Conservation (phyloP, 1,140 invertebrate species). For the Saccostrea glomerata region DNA sequence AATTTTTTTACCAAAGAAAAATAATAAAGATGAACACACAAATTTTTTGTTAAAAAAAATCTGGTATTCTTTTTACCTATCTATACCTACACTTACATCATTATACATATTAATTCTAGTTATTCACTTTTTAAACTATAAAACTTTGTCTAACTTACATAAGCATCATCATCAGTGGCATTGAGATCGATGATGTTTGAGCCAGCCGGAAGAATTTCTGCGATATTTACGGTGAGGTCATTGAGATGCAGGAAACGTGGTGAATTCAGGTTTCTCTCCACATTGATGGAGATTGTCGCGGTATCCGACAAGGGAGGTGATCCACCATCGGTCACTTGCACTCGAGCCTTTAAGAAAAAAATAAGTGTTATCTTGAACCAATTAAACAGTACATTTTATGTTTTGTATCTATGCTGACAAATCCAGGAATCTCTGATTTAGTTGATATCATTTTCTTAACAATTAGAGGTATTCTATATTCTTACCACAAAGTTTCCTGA, state of each 20-base stretch:
- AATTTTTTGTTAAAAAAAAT: too few relatives aligned
- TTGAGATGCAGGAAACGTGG: slow-evolving; percentile 84
- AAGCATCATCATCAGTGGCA: slow-evolving; percentile 70
- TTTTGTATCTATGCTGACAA: too few relatives aligned
- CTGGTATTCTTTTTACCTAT: too few relatives aligned
- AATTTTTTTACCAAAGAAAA: too few relatives aligned
- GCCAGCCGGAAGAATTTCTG: slow-evolving; percentile 59
- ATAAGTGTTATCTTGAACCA: background rate
- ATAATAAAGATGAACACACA: too few relatives aligned
- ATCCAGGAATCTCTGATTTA: too few relatives aligned
- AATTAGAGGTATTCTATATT: background rate
- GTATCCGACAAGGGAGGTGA: slow-evolving; percentile 63
- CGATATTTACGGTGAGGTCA: slow-evolving; percentile 47
- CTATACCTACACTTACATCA: too few relatives aligned
- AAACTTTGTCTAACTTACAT: slow-evolving; percentile 57
- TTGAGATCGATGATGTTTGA: slow-evolving; percentile 62
- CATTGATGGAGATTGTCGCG: slow-evolving; percentile 65
- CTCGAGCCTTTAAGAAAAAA: slow-evolving; percentile 62
- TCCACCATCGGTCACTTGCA: slow-evolving; percentile 68
- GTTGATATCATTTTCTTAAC: too few relatives aligned
- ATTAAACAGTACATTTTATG: too few relatives aligned
- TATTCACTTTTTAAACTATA: background rate
- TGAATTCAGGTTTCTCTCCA: slow-evolving; percentile 74
- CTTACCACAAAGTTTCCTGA: slow-evolving; percentile 47
- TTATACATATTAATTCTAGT: too few relatives aligned